Base-by-base conservation (phyloP, 2,113 vertebrate species). In the Lampris megalopsis region DNA sequence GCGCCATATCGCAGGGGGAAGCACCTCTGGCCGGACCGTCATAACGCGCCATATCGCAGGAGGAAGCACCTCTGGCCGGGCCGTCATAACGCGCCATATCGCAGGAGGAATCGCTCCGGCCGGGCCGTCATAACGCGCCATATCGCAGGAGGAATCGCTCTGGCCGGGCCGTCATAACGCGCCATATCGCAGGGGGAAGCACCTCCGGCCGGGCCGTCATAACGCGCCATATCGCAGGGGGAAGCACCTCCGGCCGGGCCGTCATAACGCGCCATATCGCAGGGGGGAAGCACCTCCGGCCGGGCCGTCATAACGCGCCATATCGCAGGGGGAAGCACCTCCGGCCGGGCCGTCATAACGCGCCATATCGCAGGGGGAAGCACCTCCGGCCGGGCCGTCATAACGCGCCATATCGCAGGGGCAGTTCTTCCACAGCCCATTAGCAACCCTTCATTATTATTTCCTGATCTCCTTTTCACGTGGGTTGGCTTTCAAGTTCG, bases 21-120 rank as follows among this genome's bases (percentile, higher is more conserved):
- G 91, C 88, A 94, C 90, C 92, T 83, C 87, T 80, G 79, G 79
- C 79, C 80, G 74, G 68, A 3, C 48, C 63, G n/a, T 71, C 83
- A 78, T 80, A 67, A 6, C n/a, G 68, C 41, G 68, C 73, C 77
- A 81, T 80, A 13, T 56, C 72, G n/a, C 48, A 45, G 3, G 37
- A 65, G 70, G 40, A 79, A 59, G 0, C 24, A 0, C 24, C 24
- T 24, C 24, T 0, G 24, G 24, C 24, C 24, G 24, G 24, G 24
- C 24, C 24, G 24, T 24, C 24, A 24, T 24, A 24, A 24, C 24
- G 24, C 24, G 24, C 24, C 24, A 24, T 24, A 24, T 24, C 24
- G 24, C 24, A 24, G 24, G 24, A 0, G 24, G 24, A 24, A 24
- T 24, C 24, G 24, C 24, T 24, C 24, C 0, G 24, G 24, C 24